A percentile compares a stretch with the other conserved stretches of the same genome.
Evolutionary conservation across 2,113 vertebrate genomes (phyloP).

Genomic region (Brachypodius melanocephalos): DNA sequence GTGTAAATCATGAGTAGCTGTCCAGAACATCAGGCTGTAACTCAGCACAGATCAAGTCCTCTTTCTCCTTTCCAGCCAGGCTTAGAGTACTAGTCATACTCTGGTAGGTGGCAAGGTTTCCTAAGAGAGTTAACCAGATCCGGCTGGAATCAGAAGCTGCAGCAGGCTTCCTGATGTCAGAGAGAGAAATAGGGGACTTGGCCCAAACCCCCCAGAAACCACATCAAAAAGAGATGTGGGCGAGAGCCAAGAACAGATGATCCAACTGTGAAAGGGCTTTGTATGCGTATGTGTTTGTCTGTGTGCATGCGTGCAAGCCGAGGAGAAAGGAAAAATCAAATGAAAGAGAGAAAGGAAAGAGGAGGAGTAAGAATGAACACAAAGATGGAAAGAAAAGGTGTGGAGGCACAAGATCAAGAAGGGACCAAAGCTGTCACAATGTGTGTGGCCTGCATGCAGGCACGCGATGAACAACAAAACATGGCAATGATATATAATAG

Average conservation of each 20-base stretch:
- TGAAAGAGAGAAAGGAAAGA: slow-evolving; percentile 30
- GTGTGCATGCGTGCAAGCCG: not conserved
- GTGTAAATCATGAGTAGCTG: not conserved
- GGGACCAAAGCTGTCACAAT: slow-evolving; percentile 10
- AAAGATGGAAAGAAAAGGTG: slow-evolving; percentile 61
- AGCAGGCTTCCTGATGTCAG: slow-evolving; percentile 82
- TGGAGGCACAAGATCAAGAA: slow-evolving; percentile 60
- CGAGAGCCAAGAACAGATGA: slow-evolving; percentile 72
- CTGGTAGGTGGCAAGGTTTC: slow-evolving; percentile 55
- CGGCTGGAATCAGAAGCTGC: slow-evolving; percentile 65
- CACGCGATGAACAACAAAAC: slow-evolving; percentile 45
- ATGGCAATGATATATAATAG: slow-evolving; percentile 14
- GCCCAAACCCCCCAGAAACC: slow-evolving; percentile 80
- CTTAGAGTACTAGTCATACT: not conserved
- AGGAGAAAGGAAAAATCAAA: not conserved
- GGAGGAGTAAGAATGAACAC: slow-evolving; percentile 18
- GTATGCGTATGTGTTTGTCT: not conserved
- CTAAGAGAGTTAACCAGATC: slow-evolving; percentile 82
- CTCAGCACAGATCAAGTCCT: not conserved
- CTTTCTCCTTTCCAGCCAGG: not conserved
- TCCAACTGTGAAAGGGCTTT: slow-evolving; percentile 72
- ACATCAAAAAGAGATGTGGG: slow-evolving; percentile 78
- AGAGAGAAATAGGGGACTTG: slow-evolving; percentile 75
- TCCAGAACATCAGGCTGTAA: not conserved
- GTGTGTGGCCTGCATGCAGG: slow-evolving; percentile 39